Percentiles rank a stretch among this genome's conserved stretches.
phyloP scores from a whole-genome alignment of 2,113 vertebrate species.

The Oceanodroma tethys region DNA sequence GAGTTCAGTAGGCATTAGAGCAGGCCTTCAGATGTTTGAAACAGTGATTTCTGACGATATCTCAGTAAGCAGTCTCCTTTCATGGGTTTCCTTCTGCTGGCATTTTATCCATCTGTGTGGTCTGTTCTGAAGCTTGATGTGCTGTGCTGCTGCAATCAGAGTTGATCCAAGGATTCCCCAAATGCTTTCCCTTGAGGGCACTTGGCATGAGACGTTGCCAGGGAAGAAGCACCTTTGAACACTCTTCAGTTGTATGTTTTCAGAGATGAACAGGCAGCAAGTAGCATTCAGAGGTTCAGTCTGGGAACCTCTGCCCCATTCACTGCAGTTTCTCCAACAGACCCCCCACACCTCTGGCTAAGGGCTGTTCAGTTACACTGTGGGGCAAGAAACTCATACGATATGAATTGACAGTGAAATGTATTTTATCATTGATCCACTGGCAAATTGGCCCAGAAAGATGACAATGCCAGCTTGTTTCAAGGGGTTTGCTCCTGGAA shows the following conservation, averaged over 20 bases:
- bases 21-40: background rate
- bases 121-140: background rate
- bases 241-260: background rate
- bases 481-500: background rate
- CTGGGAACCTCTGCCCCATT: background rate
- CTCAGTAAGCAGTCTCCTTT: background rate
- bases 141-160: background rate
- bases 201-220: background rate
- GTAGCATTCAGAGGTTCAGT: background rate
- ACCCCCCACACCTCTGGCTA: background rate
- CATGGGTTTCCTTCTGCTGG: background rate
- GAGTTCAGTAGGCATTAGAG: background rate
- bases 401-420: background rate
- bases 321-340: background rate
- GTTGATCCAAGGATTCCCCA: slow-evolving; percentile 32
- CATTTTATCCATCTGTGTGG: slow-evolving; percentile 30
- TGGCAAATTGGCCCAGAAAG: background rate
- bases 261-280: background rate
- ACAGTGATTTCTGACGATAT: background rate
- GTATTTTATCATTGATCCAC: background rate
- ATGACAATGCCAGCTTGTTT: background rate
- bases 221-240: background rate
- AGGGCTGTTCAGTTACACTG: background rate
- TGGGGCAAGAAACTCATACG: background rate
- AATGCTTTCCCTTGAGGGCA: background rate